Base-by-base conservation (phyloP, 2,797 vertebrate genomes). In the Pelobates cultripes region DNA sequence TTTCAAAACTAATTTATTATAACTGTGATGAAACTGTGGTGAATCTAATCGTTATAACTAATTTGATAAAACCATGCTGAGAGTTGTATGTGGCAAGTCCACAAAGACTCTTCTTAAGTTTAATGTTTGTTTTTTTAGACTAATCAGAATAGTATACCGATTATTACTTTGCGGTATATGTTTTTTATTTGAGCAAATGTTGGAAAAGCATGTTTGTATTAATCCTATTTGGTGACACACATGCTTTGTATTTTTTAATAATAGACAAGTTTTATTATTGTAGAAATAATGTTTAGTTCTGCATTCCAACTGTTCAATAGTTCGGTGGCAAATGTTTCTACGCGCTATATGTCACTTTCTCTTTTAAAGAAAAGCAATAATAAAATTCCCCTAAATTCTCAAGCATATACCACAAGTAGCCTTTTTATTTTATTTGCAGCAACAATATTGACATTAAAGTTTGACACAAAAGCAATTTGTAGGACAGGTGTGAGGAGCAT, bases 11-110 rank as follows among this genome's bases (percentile, higher is more conserved):
- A 66, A 79, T 79, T 75, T 75, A 66, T 75, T 79, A 83, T 47
- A 75, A 17, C 77, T 75, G 41, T 44, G 17, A n/a, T n/a, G n/a
- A n/a, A n/a, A n/a, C n/a, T n/a, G 41, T 44, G 17, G 44, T n/a
- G 17, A 70, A 84, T 84, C 63, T 84, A 79, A 70, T 79, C 45
- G 28, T 83, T 57, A 81, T 44, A 55, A 75, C 71, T 75, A 75
- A 84, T 79, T 79, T 84, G 67, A 71, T 64, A 84, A 75, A 79
- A 14, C 17, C 77, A 79, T 17, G 47, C 73, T 72, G 77, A 28
- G 77, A 84, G 51, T 64, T 61, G 44, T 79, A 55, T 75, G 57
- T 66, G 41, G 28, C 53, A 76, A 72, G 70, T 79, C 73, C 47
- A 51, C 44, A 45, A 40, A 79, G 44, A 79, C 43, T 84, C 71